A percentile compares a stretch with the other conserved stretches of the same genome.
These are phyloP conservation scores for Ophion obscuratus DNA, from an alignment of 2,888 invertebrate genomes.

Conservation along the genomic window DNA sequence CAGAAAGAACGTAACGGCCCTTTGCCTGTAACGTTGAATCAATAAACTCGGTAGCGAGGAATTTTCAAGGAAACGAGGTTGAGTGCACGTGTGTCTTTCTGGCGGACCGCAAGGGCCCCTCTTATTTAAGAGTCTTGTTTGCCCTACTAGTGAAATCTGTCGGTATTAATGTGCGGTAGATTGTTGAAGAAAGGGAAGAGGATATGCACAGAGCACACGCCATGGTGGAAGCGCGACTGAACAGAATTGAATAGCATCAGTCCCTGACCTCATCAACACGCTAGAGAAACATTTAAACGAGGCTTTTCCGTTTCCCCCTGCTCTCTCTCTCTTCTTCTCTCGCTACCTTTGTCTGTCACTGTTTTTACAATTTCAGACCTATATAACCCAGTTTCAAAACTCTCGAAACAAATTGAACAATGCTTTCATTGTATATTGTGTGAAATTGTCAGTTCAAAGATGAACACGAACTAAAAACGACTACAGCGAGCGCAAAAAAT, in stretches of 20 bases:
- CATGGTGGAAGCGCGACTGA: slow-evolving; percentile 2
- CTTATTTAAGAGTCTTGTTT: slow-evolving; percentile 33
- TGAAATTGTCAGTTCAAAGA: too few relatives aligned
- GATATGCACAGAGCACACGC: not conserved
- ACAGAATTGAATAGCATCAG: slow-evolving; percentile 54
- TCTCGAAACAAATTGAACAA: not conserved
- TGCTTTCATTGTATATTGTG: slow-evolving; percentile 7
- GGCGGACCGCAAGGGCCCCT: slow-evolving; percentile 35
- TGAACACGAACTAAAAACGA: not conserved
- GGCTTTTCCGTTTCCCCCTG: slow-evolving; percentile 35
- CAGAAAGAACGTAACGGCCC: too few relatives aligned
- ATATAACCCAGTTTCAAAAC: too few relatives aligned
- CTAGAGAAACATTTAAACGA: slow-evolving; percentile 52
- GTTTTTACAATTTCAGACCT: not conserved
- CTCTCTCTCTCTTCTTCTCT: too few relatives aligned
- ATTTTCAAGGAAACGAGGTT: slow-evolving; percentile 48
- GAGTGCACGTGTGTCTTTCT: slow-evolving; percentile 46
- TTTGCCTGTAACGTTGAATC: too few relatives aligned
- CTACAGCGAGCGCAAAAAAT: too few relatives aligned
- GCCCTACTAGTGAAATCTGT: slow-evolving; percentile 15
- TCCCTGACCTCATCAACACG: slow-evolving; percentile 53
- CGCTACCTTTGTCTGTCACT: too few relatives aligned
- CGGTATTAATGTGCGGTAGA: too few relatives aligned
- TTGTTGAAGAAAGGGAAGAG: not conserved
- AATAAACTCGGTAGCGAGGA: slow-evolving; percentile 49